These are phyloP conservation scores for Rhynchotus rufescens DNA, from an alignment of 2,797 vertebrate genomes.

Conservation along the genomic window DNA sequence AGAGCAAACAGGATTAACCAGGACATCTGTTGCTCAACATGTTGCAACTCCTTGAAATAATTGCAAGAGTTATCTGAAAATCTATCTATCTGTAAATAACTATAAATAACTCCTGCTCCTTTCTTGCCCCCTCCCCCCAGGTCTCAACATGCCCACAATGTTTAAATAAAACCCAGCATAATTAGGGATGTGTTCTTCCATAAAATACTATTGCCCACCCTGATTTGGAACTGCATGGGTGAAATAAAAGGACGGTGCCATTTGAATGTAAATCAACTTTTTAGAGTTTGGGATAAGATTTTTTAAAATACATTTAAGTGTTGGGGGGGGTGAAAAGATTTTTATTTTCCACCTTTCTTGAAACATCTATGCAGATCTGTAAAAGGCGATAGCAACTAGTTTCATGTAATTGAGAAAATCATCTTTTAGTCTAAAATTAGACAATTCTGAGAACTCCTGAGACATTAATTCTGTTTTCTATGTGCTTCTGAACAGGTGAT, in stretches of 20 bases:
- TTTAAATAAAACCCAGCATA: neutral
- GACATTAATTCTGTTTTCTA: neutral
- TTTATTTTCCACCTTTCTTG: neutral
- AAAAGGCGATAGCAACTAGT: neutral
- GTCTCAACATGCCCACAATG: neutral
- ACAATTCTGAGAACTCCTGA: neutral
- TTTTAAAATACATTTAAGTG: neutral
- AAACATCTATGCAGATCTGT: neutral
- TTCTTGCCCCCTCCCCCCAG: neutral
- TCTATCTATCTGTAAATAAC: neutral
- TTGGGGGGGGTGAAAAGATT: neutral
- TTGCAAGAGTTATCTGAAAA: neutral
- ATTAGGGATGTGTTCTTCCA: neutral
- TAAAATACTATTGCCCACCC: neutral
- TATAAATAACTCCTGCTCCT: neutral
- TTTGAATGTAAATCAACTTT: constrained; percentile 11
- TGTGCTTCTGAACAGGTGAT: constrained; percentile 4
- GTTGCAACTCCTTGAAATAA: neutral
- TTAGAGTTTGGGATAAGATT: neutral
- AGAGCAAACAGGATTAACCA: neutral
- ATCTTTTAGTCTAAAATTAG: neutral
- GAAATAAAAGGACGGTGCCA: neutral
- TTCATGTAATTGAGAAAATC: neutral
- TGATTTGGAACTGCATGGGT: neutral
- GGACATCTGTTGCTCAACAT: neutral